These are phyloP conservation scores for Drosophila barbarae DNA, from an alignment of 2,888 invertebrate species.

Conservation along the genomic window DNA sequence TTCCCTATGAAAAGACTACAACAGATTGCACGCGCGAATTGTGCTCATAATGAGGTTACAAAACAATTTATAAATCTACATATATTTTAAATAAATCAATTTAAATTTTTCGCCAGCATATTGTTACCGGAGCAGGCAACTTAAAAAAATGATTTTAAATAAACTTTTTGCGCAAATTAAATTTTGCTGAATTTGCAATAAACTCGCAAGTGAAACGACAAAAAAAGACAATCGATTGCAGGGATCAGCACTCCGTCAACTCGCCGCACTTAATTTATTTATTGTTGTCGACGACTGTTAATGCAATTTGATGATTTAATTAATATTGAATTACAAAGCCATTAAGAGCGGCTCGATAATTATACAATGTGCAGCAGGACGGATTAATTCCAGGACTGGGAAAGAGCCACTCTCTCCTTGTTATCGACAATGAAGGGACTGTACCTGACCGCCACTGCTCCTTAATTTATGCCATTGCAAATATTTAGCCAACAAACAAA, in stretches of 20 bases:
- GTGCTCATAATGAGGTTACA: constrained; percentile 63
- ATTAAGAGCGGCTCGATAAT: constrained; percentile 45
- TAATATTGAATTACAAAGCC: constrained; percentile 67
- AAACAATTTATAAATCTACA: constrained; percentile 29
- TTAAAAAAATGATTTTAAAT: constrained; percentile 22
- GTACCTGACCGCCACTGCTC: constrained; percentile 42
- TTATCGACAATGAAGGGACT: constrained; percentile 34
- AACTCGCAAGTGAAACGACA: constrained; percentile 32
- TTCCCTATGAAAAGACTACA: constrained; percentile 25
- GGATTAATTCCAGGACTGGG: constrained; percentile 40
- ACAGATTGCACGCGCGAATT: constrained; percentile 52
- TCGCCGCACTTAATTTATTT: constrained; percentile 61
- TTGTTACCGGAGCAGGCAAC: constrained; percentile 45
- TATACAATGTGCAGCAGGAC: constrained; percentile 58
- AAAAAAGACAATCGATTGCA: constrained; percentile 53
- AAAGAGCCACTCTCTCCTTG: constrained; percentile 3
- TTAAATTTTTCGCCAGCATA: constrained; percentile 58
- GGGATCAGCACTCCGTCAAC: constrained; percentile 61
- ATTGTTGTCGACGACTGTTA: constrained; percentile 55
- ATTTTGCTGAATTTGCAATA: constrained; percentile 61
- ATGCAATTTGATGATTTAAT: constrained; percentile 71
- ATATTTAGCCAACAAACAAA: constrained; percentile 67
- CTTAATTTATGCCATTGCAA: constrained; percentile 66
- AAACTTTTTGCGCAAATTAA: constrained; percentile 50
- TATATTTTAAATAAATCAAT: constrained; percentile 51